Conservation (phyloP, 2,888 invertebrate genomes). For the Tenthredo distinguenda region DNA sequence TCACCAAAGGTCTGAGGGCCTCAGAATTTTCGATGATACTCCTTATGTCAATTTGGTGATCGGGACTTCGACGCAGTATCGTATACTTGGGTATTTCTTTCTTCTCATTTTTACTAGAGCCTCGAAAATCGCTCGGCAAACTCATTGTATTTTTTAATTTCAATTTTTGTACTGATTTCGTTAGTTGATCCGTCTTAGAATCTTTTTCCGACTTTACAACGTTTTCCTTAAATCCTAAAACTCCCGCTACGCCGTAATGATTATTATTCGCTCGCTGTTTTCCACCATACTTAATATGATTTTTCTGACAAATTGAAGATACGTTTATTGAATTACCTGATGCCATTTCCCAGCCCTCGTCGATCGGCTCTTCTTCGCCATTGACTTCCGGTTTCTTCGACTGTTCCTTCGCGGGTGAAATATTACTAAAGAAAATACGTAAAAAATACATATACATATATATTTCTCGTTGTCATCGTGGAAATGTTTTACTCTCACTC, state of each 20-base stretch:
- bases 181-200: conserved; percentile 30
- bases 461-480: not conserved
- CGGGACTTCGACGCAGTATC: conserved; percentile 53
- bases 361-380: conserved; percentile 54
- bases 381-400: conserved; percentile 52
- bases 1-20: not conserved
- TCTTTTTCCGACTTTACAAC: not conserved
- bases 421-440: conserved; percentile 51
- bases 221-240: not conserved
- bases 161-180: conserved; percentile 54
- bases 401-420: conserved; percentile 8
- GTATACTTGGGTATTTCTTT: conserved; percentile 57
- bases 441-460: conserved; percentile 52
- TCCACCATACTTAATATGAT: not conserved
- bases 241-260: not conserved
- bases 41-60: conserved; percentile 2
- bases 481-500: not conserved
- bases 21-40: conserved; percentile 25
- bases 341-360: conserved; percentile 70
- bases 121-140: conserved; percentile 51
- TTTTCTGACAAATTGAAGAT: conserved; percentile 30
- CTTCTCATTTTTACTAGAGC: conserved; percentile 24
- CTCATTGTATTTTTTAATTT: conserved; percentile 53
- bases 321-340: conserved; percentile 66
- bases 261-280: conserved; percentile 6